Base-by-base conservation (phyloP, 1,140 invertebrate species). In the Apis dorsata region DNA sequence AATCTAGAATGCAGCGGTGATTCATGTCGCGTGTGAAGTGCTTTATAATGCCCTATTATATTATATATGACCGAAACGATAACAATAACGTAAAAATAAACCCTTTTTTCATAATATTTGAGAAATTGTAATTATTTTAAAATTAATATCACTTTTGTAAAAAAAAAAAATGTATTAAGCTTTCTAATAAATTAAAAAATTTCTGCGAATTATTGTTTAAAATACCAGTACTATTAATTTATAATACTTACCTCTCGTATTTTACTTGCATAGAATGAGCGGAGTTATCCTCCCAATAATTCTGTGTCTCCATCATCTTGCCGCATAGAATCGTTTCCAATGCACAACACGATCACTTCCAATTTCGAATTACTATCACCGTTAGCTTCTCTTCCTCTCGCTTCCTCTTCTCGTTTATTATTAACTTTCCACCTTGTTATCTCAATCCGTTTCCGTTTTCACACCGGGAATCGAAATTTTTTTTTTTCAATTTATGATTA, bases 261-360 rank as follows among this genome's bases (percentile, higher is more conserved):
- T 94, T 94, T 51, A 94, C 93, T 85, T 93, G 93, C 93, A 94
- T 93, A 24, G 93, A 90, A 85, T 93, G 93, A 69, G 93, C 88
- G 44, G 91, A 91, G 85, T 81, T 93, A 75, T 94, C 93, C 88
- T 94, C 93, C 93, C 93, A 94, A 73, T 93, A 94, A 88, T 94
- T 92, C 88, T 93, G 93, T 59, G 93, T 94, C 85, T 94, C 93
- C 93, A 94, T 94, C 93, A 94, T 94, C 83, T 90, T 92, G 90
- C 81, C 79, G 90, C 93, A 93, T 93, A 93, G 90, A 93, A 91
- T 71, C 81, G 72, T 62, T 85, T 49, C 79, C 75, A 51, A 51
- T 5, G 17, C 73, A 70, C 86, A 71, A 65, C 70, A 77, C 79
- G 72, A 83, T 78, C 86, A 83, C 79, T 79, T 81, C 80, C 68